Conservation (phyloP, 2,888 invertebrate species). For the Andrena haemorrhoa region DNA sequence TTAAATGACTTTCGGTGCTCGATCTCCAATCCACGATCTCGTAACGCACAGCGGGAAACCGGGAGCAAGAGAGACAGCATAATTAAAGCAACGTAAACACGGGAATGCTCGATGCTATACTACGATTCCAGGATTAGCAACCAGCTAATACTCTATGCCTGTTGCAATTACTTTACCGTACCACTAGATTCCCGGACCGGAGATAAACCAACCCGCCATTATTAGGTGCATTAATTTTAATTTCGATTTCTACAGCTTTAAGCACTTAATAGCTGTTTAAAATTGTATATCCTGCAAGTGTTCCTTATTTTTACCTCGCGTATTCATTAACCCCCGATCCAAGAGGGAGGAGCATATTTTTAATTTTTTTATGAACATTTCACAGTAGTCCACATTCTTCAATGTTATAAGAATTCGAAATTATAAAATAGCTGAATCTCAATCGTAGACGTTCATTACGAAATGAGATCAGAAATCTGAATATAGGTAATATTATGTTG, state of each 20-base stretch:
- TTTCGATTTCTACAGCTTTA: background rate
- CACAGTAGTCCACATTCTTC: too few species aligned
- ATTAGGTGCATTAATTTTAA: background rate
- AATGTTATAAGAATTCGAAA: too few species aligned
- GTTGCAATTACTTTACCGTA: conserved; percentile 36
- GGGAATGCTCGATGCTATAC: conserved; percentile 39
- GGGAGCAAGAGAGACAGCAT: conserved; percentile 26
- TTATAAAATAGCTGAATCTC: too few species aligned
- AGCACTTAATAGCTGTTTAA: background rate
- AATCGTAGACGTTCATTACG: too few species aligned
- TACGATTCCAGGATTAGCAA: conserved; percentile 44
- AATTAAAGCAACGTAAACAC: conserved; percentile 51
- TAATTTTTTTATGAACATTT: too few species aligned
- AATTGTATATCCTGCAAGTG: background rate
- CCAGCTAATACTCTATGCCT: conserved; percentile 15
- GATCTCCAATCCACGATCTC: conserved; percentile 7
- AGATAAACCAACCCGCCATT: background rate
- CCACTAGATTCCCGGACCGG: background rate
- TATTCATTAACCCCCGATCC: too few species aligned
- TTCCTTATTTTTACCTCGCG: too few species aligned
- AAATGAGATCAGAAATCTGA: too few species aligned
- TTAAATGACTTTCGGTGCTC: conserved; percentile 34
- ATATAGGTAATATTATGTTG: too few species aligned
- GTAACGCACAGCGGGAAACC: conserved; percentile 12
- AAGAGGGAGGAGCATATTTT: too few species aligned